phyloP scores from a whole-genome alignment of 2,888 invertebrate genomes.

The Epinotia ramella region DNA sequence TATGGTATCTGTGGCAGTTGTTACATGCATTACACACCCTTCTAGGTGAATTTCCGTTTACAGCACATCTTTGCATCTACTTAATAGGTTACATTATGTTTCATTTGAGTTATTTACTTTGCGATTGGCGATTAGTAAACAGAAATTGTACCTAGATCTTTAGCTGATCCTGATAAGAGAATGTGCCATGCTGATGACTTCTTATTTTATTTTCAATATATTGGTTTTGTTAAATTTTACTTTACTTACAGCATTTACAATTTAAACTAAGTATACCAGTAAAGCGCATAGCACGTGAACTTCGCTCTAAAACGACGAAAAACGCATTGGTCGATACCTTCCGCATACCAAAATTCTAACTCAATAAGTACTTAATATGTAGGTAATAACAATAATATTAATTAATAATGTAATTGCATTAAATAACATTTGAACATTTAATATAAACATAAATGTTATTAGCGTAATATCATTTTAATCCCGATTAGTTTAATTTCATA shows the following conservation, averaged over 20 bases:
- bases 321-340: conserved; percentile 65
- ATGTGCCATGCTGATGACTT: conserved; percentile 84
- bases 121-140: conserved; percentile 58
- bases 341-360: conserved; percentile 47
- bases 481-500: conserved; percentile 1
- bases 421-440: neutral
- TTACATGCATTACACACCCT: conserved; percentile 77
- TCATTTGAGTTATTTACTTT: conserved; percentile 38
- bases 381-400: neutral
- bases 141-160: conserved; percentile 72
- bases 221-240: conserved; percentile 74
- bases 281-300: conserved; percentile 69
- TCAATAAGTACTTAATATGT: neutral
- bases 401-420: neutral
- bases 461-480: neutral
- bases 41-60: conserved; percentile 78
- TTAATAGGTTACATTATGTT: conserved; percentile 34
- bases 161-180: conserved; percentile 82
- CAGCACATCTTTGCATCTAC: conserved; percentile 44
- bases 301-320: conserved; percentile 64
- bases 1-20: conserved; percentile 81
- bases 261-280: conserved; percentile 54
- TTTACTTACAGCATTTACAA: conserved; percentile 74
- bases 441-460: conserved; percentile 8
- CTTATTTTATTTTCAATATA: conserved; percentile 75